Evolutionary conservation across 2,113 vertebrate species (phyloP).

Genomic region (Syngnathus floridae): DNA sequence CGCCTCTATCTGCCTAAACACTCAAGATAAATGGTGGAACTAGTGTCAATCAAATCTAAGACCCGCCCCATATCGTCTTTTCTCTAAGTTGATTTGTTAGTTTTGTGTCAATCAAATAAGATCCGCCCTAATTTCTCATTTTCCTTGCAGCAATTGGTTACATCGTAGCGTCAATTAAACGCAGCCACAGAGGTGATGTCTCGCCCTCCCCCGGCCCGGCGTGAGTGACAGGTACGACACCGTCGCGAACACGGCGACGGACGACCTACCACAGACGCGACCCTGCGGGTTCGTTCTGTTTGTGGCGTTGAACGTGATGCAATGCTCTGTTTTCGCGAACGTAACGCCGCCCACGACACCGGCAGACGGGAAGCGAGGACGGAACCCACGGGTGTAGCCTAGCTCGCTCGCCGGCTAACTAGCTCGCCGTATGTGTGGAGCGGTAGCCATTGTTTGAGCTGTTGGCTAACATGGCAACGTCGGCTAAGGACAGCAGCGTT

Average conservation of each 20-base stretch:
- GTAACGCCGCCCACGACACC: background rate
- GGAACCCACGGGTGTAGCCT: slow-evolving; percentile 38
- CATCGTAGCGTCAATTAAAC: background rate
- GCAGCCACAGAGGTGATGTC: slow-evolving; percentile 12
- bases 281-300: background rate
- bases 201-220: background rate
- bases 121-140: too few species aligned
- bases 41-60: too few species aligned
- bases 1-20: too few species aligned
- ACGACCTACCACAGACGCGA: slow-evolving; percentile 1
- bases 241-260: slow-evolving; percentile 34
- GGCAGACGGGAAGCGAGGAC: slow-evolving; percentile 10
- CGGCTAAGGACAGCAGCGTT: slow-evolving; percentile 17
- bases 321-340: slow-evolving; percentile 4
- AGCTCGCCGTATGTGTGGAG: slow-evolving; percentile 18
- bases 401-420: slow-evolving; percentile 45
- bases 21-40: too few species aligned
- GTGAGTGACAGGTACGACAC: slow-evolving; percentile 50
- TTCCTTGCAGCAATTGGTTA: background rate
- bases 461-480: slow-evolving; percentile 63
- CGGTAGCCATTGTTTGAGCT: slow-evolving; percentile 67
- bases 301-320: slow-evolving; percentile 17
- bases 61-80: background rate
- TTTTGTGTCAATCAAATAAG: too few species aligned
- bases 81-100: too few species aligned